Evolutionary conservation across 2,113 vertebrate genomes (phyloP).

Genomic region (Melanocharis versteri): DNA sequence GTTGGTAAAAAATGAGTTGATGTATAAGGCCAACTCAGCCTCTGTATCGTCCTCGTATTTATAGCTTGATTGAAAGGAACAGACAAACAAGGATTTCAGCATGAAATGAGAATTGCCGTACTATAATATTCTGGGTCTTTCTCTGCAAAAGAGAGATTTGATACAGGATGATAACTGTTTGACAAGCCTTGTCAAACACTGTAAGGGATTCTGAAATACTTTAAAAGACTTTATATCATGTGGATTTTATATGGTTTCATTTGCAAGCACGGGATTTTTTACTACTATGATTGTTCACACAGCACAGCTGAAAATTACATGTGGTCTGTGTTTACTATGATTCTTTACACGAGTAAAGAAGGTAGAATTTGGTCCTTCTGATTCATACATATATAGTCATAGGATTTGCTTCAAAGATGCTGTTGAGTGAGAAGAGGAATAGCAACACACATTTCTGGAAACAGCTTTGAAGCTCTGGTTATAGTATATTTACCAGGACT

Average conservation of each 20-base stretch:
- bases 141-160: background rate
- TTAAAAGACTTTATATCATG: background rate
- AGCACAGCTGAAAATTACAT: background rate
- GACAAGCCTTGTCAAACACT: background rate
- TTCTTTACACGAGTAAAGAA: background rate
- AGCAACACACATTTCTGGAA: background rate
- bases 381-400: too few relatives aligned
- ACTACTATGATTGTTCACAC: background rate
- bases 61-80: background rate
- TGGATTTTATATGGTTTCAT: background rate
- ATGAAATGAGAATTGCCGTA: background rate
- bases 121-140: background rate
- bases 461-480: background rate
- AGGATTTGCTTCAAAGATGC: background rate
- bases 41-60: background rate
- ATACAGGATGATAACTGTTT: background rate
- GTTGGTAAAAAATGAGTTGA: background rate
- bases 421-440: background rate
- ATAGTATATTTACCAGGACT: background rate
- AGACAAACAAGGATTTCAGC: background rate
- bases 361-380: background rate
- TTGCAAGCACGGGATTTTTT: background rate
- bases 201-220: background rate
- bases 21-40: background rate
- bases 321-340: fast-evolving